Conservation (phyloP, 2,113 vertebrate genomes). For the Caretta caretta region DNA sequence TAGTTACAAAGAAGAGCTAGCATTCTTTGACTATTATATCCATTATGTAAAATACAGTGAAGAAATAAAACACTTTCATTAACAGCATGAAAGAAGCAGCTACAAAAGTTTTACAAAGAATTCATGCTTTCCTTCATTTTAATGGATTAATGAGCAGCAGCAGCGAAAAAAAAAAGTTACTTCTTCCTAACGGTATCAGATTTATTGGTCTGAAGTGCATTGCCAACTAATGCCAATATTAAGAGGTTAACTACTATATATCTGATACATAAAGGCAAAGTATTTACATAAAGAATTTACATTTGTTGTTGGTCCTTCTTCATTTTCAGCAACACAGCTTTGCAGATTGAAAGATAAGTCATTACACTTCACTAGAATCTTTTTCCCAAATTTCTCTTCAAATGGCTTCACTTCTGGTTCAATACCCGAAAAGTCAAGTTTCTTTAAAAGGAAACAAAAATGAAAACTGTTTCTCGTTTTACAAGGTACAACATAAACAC, state of each 20-base stretch:
- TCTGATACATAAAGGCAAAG: background rate
- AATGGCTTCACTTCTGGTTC: conserved; percentile 95
- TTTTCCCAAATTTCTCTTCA: conserved; percentile 97
- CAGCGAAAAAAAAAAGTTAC: background rate
- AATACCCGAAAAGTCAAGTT: conserved; percentile 92
- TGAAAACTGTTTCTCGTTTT: background rate
- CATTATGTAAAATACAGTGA: background rate
- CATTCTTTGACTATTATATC: background rate
- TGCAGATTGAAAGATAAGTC: conserved; percentile 98
- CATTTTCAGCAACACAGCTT: conserved; percentile 96
- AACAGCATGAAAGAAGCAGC: background rate
- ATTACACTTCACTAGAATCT: conserved; percentile 95
- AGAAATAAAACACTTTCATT: background rate
- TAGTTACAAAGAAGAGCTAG: accelerated
- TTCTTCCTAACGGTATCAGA: background rate
- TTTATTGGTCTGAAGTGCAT: background rate
- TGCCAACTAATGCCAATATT: background rate
- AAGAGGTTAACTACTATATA: background rate
- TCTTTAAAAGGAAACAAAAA: conserved; percentile 81
- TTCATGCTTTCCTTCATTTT: background rate
- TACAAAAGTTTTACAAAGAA: background rate
- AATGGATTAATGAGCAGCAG: background rate
- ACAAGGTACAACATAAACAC: background rate
- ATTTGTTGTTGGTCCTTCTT: conserved; percentile 98
- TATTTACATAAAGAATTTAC: conserved; percentile 76